Evolutionary conservation across 2,888 invertebrate species (phyloP).

Genomic region (Morpho helenor): DNA sequence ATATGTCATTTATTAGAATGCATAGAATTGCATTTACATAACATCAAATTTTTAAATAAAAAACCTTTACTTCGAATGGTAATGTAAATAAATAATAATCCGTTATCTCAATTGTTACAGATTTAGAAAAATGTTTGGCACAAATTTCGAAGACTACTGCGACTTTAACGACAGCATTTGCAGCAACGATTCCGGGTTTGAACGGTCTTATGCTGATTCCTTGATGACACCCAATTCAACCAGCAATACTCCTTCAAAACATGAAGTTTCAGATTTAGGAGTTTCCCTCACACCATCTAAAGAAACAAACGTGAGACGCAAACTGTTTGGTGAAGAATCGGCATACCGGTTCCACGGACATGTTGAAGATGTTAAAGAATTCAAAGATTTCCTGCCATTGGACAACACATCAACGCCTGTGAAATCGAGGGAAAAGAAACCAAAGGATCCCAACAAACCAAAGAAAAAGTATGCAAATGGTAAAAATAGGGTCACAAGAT

Average conservation of each 20-base stretch:
- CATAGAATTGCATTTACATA: too few species aligned
- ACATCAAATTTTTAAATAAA: too few species aligned
- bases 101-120: slow-evolving; percentile 34
- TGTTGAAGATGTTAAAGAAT: slow-evolving; percentile 45
- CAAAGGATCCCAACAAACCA: slow-evolving; percentile 72
- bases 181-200: slow-evolving; percentile 89
- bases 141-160: slow-evolving; percentile 65
- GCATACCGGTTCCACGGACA: slow-evolving; percentile 43
- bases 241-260: slow-evolving; percentile 54
- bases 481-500: slow-evolving; percentile 84
- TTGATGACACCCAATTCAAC: slow-evolving; percentile 41
- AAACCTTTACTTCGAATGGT: too few species aligned
- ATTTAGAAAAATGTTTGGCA: slow-evolving; percentile 53
- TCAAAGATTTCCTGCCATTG: slow-evolving; percentile 32
- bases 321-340: slow-evolving; percentile 60
- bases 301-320: slow-evolving; percentile 57
- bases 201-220: slow-evolving; percentile 72
- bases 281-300: slow-evolving; percentile 58
- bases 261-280: slow-evolving; percentile 50
- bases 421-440: slow-evolving; percentile 47
- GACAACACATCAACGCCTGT: slow-evolving; percentile 23
- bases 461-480: slow-evolving; percentile 87
- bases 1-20: too few species aligned
- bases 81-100: background rate
- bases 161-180: slow-evolving; percentile 74